phyloP scores from a whole-genome alignment of 2,113 vertebrate genomes.

The Embiotoca jacksoni region DNA sequence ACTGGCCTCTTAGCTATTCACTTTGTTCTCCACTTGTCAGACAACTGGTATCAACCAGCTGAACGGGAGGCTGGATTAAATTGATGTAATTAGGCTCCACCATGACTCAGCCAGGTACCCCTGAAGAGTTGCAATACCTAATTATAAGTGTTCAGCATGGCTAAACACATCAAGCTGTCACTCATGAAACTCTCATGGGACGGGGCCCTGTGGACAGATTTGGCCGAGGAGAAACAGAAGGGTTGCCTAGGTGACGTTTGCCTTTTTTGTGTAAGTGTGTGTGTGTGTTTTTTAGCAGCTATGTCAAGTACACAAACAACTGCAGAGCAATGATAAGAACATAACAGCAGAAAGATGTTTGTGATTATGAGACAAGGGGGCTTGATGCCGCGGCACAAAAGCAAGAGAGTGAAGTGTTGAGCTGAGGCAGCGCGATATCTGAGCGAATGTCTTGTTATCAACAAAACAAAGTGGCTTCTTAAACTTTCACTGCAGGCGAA shows the following conservation, averaged over 20 bases:
- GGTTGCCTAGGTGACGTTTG: constrained; percentile 28
- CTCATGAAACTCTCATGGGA: constrained; percentile 30
- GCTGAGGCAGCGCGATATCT: constrained; percentile 6
- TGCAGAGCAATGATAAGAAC: constrained; percentile 33
- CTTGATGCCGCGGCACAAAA: constrained; percentile 26
- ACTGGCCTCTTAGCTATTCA: constrained; percentile 36
- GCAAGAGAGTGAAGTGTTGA: constrained; percentile 7
- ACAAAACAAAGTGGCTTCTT: neutral
- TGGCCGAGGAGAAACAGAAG: constrained; percentile 19
- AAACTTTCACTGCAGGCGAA: neutral
- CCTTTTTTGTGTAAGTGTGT: neutral
- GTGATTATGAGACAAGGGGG: constrained; percentile 28
- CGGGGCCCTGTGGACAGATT: constrained; percentile 22
- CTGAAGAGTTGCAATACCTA: constrained; percentile 50
- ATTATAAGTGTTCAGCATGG: constrained; percentile 60
- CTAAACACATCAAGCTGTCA: constrained; percentile 44
- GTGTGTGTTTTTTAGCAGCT: constrained; percentile 14
- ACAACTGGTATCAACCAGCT: constrained; percentile 42
- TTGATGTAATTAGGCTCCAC: constrained; percentile 52
- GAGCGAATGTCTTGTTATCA: constrained; percentile 45
- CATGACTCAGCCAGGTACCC: constrained; percentile 48
- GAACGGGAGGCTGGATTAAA: constrained; percentile 37
- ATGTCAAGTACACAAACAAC: constrained; percentile 21
- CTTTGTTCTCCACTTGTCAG: constrained; percentile 45
- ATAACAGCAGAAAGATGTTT: constrained; percentile 33